Percentiles rank a stretch among this genome's conserved stretches.
Conservation (phyloP, 23 tunicate species). For the Halocynthia aurantium region DNA sequence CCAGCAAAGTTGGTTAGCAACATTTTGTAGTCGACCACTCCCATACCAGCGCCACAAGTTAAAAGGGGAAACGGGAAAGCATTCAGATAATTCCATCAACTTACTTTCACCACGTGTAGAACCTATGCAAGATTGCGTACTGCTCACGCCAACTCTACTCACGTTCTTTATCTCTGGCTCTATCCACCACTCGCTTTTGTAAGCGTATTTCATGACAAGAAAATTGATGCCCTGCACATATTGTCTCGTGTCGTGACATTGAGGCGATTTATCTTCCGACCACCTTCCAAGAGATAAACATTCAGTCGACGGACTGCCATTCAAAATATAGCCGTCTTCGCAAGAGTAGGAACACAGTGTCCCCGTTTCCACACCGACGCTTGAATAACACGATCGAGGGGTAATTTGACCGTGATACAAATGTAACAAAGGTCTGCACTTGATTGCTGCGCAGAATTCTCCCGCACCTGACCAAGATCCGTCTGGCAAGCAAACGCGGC, state of each 20-base stretch:
- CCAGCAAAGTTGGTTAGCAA: slow-evolving; percentile 21
- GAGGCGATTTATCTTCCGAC: slow-evolving; percentile 15
- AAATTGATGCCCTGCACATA: not conserved
- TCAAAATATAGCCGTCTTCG: slow-evolving; percentile 19
- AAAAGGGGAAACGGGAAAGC: slow-evolving; percentile 3
- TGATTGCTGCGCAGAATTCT: slow-evolving; percentile 2
- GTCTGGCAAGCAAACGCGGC: slow-evolving; percentile 17
- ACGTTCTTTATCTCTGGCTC: no score
- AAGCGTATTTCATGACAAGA: not conserved
- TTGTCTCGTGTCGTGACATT: slow-evolving; percentile 15
- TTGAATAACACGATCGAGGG: slow-evolving; percentile 8
- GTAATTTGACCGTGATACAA: slow-evolving; percentile 15
- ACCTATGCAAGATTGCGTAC: not conserved
- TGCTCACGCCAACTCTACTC: not conserved
- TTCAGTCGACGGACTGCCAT: slow-evolving; percentile 20
- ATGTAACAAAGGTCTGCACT: slow-evolving; percentile 18
- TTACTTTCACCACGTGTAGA: slow-evolving; percentile 3
- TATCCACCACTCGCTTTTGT: no score
- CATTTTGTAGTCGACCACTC: slow-evolving; percentile 15
- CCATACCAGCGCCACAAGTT: slow-evolving; percentile 48
- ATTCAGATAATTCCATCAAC: not conserved
- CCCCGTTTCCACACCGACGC: not conserved
- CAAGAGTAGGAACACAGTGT: slow-evolving; percentile 27
- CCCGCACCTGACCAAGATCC: slow-evolving; percentile 23
- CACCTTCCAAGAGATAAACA: slow-evolving; percentile 18